Conservation (phyloP, 2,113 vertebrate species). For the Okapia johnstoni region DNA sequence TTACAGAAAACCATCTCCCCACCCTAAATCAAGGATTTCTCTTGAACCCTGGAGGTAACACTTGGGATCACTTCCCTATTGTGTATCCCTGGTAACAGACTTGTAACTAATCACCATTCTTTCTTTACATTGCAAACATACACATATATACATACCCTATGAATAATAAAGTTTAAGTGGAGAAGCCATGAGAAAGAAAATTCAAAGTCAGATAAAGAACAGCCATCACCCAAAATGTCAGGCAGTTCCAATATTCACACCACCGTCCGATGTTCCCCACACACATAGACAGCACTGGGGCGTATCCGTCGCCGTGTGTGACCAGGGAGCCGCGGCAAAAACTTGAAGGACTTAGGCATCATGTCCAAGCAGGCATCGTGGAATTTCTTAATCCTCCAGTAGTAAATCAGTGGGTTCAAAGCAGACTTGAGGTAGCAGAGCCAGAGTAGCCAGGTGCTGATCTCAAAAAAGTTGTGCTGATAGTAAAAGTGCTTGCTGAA, state of each 20-base stretch:
- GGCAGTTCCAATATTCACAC: conserved; percentile 78
- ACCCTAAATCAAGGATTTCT: conserved; percentile 71
- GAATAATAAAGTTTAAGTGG: conserved; percentile 63
- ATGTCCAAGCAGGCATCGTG: conserved; percentile 96
- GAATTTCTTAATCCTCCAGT: conserved; percentile 99
- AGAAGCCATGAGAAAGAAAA: conserved; percentile 59
- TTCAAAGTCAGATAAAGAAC: conserved; percentile 55
- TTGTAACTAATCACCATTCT: conserved; percentile 12
- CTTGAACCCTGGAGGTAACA: conserved; percentile 79
- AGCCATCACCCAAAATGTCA: background rate
- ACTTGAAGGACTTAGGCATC: conserved; percentile 96
- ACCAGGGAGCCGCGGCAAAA: conserved; percentile 92
- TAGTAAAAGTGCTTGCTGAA: conserved; percentile 93
- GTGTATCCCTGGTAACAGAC: conserved; percentile 66
- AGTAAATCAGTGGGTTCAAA: conserved; percentile 98
- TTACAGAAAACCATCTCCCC: conserved; percentile 11
- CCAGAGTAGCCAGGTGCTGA: conserved; percentile 98
- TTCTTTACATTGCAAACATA: conserved; percentile 42
- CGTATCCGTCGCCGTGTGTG: conserved; percentile 92
- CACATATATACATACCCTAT: conserved; percentile 50
- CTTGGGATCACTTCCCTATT: conserved; percentile 70
- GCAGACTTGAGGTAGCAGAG: conserved; percentile 99
- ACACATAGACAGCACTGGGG: conserved; percentile 96
- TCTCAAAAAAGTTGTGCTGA: conserved; percentile 94
- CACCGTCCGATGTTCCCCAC: conserved; percentile 92